Evolutionary conservation across 2,888 invertebrate genomes (phyloP), one percentile per base, ranked within the genome.

Genomic region (Rhimphoctona megacephalus): DNA sequence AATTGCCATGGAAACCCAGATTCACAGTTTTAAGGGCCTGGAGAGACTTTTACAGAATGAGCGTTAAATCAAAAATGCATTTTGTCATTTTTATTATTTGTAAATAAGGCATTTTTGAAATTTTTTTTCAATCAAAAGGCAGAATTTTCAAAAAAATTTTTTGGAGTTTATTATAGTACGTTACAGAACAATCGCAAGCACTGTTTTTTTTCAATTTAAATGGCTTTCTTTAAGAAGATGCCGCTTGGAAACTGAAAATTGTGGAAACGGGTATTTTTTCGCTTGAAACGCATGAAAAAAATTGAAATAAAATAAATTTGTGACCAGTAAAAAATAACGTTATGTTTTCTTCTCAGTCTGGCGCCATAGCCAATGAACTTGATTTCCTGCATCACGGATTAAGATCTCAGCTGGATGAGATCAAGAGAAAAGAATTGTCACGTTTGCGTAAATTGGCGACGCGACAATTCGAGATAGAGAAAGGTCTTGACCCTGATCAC

Each of bases 321-420:
- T 67, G 69, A 52, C 0, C 46, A 25, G 7, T 22, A 25, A 25
- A 14, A 30, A 8, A 49, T 0, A 7, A 25, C 6, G 0, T 0
- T n/a, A 25, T 14, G n/a, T 33, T 76, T 54, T 83, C 88, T 85
- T 78, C 91, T 89, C 94, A 98, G 98, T 97, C 96, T 89, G 99
- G 99, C 0, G 97, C 97, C 94, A 98, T 99, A 89, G 98, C 99
- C 0, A 96, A 97, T 87, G 98, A 99, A 92, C 95, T 99, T 82
- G 98, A 98, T 91, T 97, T 97, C 93, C 98, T 99, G 0, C 97
- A 96, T 92, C 98, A 98, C 93, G 96, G 97, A 91, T 97, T 99
- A 0, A 96, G 99, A 89, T 96, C 97, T 0, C 97, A 97, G 93
- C 94, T 99, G 86, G 99, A 99, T 93, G 99, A 99, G 95, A 96